These are phyloP conservation scores for Pterophyllum scalare DNA, from an alignment of 2,113 vertebrate species.

Conservation along the genomic window DNA sequence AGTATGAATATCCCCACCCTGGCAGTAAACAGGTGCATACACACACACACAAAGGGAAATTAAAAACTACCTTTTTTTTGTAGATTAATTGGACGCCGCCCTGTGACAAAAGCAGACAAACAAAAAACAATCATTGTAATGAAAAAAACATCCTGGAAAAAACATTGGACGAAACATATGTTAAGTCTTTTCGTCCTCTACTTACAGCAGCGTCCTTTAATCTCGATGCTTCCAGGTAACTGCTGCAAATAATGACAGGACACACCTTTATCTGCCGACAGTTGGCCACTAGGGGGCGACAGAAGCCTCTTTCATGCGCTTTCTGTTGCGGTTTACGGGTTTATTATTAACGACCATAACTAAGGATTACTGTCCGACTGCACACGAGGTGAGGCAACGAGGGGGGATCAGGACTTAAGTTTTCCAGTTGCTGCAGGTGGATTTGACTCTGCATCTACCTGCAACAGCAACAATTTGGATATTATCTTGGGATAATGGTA, in stretches of 20 bases:
- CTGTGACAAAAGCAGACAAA: slow-evolving; percentile 67
- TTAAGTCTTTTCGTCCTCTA: slow-evolving; percentile 37
- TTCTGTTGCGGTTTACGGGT: background rate
- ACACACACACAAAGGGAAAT: slow-evolving; percentile 16
- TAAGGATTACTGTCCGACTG: background rate
- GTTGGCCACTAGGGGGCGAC: slow-evolving; percentile 42
- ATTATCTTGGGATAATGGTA: too few relatives aligned
- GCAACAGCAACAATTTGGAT: background rate
- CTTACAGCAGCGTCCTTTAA: slow-evolving; percentile 88
- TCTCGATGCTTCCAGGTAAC: slow-evolving; percentile 76
- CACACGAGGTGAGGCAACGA: too few relatives aligned
- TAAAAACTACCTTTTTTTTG: slow-evolving; percentile 66
- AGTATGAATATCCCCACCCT: background rate
- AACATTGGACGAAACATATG: background rate
- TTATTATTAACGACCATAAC: background rate
- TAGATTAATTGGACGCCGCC: slow-evolving; percentile 85
- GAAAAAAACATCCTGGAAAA: background rate
- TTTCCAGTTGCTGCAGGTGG: too few relatives aligned
- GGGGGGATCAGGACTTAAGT: background rate
- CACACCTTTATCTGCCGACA: slow-evolving; percentile 68
- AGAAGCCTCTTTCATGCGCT: background rate
- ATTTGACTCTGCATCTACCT: background rate
- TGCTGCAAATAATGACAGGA: slow-evolving; percentile 47
- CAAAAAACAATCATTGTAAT: slow-evolving; percentile 8
- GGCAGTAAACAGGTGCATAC: slow-evolving; percentile 55